Conservation (phyloP, 2,888 invertebrate genomes). For the Tribolium freemani region DNA sequence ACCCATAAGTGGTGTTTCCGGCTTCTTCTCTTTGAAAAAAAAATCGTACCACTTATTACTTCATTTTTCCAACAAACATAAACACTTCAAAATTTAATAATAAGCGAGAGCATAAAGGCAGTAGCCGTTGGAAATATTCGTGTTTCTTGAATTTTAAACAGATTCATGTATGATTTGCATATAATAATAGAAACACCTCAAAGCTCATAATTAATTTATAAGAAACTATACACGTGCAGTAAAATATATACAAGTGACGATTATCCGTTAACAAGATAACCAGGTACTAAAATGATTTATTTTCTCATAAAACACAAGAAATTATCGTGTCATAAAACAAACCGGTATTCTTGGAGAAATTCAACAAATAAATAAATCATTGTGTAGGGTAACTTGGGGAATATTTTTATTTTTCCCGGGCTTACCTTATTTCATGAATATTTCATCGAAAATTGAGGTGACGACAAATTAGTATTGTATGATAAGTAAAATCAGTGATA, state of each 20-base stretch:
- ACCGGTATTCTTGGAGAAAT: not conserved
- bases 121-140: not conserved
- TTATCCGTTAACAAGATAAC: not conserved
- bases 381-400: too few species aligned
- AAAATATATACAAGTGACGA: not conserved
- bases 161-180: conserved; percentile 5
- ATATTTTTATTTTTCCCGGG: too few species aligned
- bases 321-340: not conserved
- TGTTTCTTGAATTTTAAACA: not conserved
- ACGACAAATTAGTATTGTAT: conserved; percentile 1
- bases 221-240: conserved; percentile 3
- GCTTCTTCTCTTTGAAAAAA: not conserved
- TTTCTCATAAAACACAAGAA: not conserved
- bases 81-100: not conserved
- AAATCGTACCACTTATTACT: not conserved
- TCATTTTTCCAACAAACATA: not conserved
- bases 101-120: not conserved
- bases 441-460: not conserved
- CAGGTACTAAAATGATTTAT: not conserved
- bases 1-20: not conserved
- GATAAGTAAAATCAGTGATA: conserved; percentile 1
- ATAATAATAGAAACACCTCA: conserved; percentile 7
- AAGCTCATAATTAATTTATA: conserved; percentile 26
- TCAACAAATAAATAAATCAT: not conserved
- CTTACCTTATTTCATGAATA: not conserved